Evolutionary conservation across 2,113 vertebrate species (phyloP).

Genomic region (Callopanchax toddi): DNA sequence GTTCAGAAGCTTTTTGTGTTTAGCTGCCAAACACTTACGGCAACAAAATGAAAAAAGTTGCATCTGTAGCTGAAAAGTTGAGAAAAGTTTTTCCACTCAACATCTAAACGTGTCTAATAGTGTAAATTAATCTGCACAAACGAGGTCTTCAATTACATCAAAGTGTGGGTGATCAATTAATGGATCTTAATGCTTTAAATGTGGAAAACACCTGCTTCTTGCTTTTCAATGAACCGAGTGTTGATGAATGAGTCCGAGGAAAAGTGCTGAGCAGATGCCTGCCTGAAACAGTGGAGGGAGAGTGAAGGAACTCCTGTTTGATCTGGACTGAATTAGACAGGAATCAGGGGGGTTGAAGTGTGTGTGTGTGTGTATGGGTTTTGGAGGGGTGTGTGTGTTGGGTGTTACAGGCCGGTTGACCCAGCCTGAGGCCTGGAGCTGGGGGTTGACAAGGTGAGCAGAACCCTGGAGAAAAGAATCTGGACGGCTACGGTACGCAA

Average conservation of each 20-base stretch:
- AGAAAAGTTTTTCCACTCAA: too few relatives aligned
- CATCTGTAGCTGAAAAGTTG: too few relatives aligned
- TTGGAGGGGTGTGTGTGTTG: too few relatives aligned
- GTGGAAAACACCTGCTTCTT: conserved; percentile 40
- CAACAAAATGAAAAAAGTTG: too few relatives aligned
- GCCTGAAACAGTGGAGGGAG: conserved; percentile 24
- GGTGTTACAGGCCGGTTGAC: conserved; percentile 45
- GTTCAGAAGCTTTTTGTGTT: not conserved
- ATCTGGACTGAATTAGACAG: conserved; percentile 54
- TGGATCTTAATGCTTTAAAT: conserved; percentile 6
- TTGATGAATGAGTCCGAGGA: conserved; percentile 42
- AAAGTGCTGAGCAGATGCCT: conserved; percentile 13
- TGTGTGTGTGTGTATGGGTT: too few relatives aligned
- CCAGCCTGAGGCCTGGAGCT: conserved; percentile 52
- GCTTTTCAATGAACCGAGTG: not conserved
- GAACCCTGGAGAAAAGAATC: conserved; percentile 61
- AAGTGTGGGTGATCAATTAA: not conserved
- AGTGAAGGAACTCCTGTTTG: conserved; percentile 6
- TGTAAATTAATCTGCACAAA: too few relatives aligned
- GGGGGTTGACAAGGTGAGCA: conserved; percentile 53
- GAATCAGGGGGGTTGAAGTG: conserved; percentile 4
- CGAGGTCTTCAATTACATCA: conserved; percentile 18
- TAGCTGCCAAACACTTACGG: too few relatives aligned
- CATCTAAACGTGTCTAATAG: too few relatives aligned
- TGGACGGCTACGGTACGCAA: conserved; percentile 61